These are phyloP conservation scores for Romanogobio albipinnatus DNA, from an alignment of 2,113 vertebrate genomes.

Conservation along the genomic window DNA sequence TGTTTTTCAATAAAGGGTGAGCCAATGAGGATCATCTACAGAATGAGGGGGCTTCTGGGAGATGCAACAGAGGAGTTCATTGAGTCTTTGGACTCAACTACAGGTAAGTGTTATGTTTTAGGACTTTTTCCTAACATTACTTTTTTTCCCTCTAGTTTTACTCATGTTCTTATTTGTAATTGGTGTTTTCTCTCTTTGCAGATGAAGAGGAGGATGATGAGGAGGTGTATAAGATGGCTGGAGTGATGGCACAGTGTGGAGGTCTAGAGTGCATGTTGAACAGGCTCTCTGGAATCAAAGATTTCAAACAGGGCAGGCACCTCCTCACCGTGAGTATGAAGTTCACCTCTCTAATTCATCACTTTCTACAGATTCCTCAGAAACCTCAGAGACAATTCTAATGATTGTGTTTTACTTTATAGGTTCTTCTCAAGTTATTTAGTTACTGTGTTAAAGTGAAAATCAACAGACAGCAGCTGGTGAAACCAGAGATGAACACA, in stretches of 20 bases:
- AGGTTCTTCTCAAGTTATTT: constrained; percentile 96
- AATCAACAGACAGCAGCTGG: constrained; percentile 93
- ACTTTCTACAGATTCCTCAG: neutral
- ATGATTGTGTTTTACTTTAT: neutral
- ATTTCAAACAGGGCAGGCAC: constrained; percentile 97
- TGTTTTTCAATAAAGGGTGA: constrained; percentile 82
- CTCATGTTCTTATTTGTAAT: neutral
- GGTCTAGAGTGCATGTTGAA: constrained; percentile 97
- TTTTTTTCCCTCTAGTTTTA: neutral
- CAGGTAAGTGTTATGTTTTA: constrained; percentile 76
- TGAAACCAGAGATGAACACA: constrained; percentile 98
- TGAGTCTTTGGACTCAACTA: constrained; percentile 95
- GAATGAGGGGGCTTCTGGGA: constrained; percentile 96
- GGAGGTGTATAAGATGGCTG: constrained; percentile 98
- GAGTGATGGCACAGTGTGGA: constrained; percentile 97
- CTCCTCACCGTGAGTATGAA: constrained; percentile 87
- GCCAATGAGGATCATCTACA: constrained; percentile 98
- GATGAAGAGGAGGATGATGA: constrained; percentile 99
- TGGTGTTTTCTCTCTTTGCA: constrained; percentile 58
- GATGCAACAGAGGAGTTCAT: constrained; percentile 99
- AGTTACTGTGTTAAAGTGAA: constrained; percentile 99
- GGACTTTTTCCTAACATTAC: neutral
- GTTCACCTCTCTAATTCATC: neutral
- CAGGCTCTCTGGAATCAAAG: constrained; percentile 93
- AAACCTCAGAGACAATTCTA: neutral